Evolutionary conservation across 2,113 vertebrate species (phyloP).

Genomic region (Thymallus thymallus): DNA sequence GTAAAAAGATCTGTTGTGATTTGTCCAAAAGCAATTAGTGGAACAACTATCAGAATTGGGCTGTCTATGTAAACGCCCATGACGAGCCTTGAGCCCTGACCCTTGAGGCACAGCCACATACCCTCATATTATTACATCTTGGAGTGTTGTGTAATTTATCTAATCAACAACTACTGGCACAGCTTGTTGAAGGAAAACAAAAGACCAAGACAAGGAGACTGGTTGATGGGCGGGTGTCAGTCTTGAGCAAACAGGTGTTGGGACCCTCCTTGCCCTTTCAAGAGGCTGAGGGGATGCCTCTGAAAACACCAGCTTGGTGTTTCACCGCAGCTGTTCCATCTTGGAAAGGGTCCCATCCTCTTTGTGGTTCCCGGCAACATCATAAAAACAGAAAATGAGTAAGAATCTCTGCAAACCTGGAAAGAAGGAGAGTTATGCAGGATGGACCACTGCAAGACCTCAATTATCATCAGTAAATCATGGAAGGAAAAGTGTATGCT

Average conservation of each 20-base stretch:
- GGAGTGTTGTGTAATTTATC: background rate
- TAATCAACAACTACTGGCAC: background rate
- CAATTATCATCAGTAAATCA: constrained; percentile 1
- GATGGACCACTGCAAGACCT: background rate
- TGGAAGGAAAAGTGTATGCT: background rate
- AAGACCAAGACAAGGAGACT: background rate
- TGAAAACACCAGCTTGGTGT: constrained; percentile 39
- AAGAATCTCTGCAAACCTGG: constrained; percentile 14
- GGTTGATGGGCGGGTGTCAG: constrained; percentile 37
- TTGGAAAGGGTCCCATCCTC: constrained; percentile 34
- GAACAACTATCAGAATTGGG: too few relatives aligned
- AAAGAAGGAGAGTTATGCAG: background rate
- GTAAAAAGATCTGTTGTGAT: too few relatives aligned
- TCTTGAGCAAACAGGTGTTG: constrained; percentile 52
- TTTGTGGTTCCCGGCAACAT: constrained; percentile 15
- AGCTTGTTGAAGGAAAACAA: background rate
- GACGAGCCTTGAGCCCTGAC: background rate
- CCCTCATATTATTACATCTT: background rate
- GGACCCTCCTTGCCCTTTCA: constrained; percentile 32
- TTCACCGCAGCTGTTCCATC: constrained; percentile 48
- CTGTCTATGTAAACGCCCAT: too few relatives aligned
- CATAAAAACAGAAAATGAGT: constrained; percentile 16
- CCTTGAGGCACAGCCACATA: background rate
- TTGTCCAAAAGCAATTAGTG: too few relatives aligned
- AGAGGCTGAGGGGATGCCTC: constrained; percentile 9